Evolutionary conservation across 2,888 invertebrate species (phyloP).

Genomic region (Catocala fraxini): DNA sequence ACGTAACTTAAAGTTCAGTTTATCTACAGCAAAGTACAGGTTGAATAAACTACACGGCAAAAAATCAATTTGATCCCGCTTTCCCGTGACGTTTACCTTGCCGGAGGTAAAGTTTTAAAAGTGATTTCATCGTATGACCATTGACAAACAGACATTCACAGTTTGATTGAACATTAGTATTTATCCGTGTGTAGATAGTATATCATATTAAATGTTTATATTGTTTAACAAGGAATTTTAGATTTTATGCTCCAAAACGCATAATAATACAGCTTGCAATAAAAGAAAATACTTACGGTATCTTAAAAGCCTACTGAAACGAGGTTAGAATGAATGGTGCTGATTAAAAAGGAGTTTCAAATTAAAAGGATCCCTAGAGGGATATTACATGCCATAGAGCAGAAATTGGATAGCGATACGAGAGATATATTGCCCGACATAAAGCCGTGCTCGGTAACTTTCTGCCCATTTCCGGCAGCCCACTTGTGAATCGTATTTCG

Average conservation of each 20-base stretch:
- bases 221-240: neutral
- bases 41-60: slow-evolving; percentile 39
- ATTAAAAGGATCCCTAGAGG: slow-evolving; percentile 77
- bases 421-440: slow-evolving; percentile 84
- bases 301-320: slow-evolving; percentile 39
- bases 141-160: neutral
- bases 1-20: slow-evolving; percentile 65
- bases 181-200: neutral
- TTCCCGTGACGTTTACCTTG: slow-evolving; percentile 26
- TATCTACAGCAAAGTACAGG: slow-evolving; percentile 41
- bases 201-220: neutral
- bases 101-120: slow-evolving; percentile 9
- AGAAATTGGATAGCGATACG: slow-evolving; percentile 86
- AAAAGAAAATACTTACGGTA: slow-evolving; percentile 20
- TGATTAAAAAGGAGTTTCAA: slow-evolving; percentile 79
- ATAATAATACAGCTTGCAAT: slow-evolving; percentile 12
- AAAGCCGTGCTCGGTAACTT: slow-evolving; percentile 83
- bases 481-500: slow-evolving; percentile 86
- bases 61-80: slow-evolving; percentile 38
- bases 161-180: neutral
- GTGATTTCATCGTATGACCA: slow-evolving; percentile 13
- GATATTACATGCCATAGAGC: slow-evolving; percentile 85
- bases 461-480: slow-evolving; percentile 85
- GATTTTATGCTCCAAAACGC: neutral
- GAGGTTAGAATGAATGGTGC: slow-evolving; percentile 70